Evolutionary conservation across 2,797 vertebrate species (phyloP).

Genomic region (Pelodytes ibericus): DNA sequence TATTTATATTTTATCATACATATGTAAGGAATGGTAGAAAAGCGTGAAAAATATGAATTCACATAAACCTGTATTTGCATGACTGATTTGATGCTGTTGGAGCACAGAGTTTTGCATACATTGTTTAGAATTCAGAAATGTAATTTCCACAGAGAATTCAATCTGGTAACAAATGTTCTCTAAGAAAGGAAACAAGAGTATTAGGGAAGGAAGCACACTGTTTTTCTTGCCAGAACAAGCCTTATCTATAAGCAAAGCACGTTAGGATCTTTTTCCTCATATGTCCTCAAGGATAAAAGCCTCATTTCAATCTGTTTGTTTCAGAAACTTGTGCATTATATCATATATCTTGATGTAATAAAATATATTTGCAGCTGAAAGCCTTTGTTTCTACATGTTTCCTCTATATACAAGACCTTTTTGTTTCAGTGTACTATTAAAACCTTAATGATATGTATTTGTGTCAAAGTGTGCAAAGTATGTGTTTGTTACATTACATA

Average conservation of each 20-base stretch:
- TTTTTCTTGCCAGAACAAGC: conserved; percentile 46
- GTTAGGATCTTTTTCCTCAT: conserved; percentile 35
- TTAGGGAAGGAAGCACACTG: conserved; percentile 40
- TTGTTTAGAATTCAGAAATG: conserved; percentile 42
- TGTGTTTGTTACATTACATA: too few relatives aligned
- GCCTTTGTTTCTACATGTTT: conserved; percentile 24
- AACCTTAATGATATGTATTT: too few relatives aligned
- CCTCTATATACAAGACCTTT: too few relatives aligned
- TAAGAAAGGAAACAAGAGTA: conserved; percentile 45
- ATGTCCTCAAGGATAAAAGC: conserved; percentile 49
- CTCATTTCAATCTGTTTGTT: conserved; percentile 52
- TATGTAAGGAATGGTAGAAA: conserved; percentile 20
- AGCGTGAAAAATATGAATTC: conserved; percentile 24
- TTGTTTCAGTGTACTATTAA: too few relatives aligned
- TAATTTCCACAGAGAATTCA: conserved; percentile 50
- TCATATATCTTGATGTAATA: conserved; percentile 41
- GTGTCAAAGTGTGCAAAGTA: too few relatives aligned
- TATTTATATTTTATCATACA: conserved; percentile 23
- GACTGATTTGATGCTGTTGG: conserved; percentile 39
- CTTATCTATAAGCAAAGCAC: conserved; percentile 51
- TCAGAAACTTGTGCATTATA: conserved; percentile 39
- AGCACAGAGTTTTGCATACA: conserved; percentile 39
- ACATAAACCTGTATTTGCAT: conserved; percentile 42
- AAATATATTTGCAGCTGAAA: conserved; percentile 47
- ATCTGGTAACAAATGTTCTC: conserved; percentile 49